Conservation (phyloP, 2,797 vertebrate genomes). For the Pseudomugil tenellus region DNA sequence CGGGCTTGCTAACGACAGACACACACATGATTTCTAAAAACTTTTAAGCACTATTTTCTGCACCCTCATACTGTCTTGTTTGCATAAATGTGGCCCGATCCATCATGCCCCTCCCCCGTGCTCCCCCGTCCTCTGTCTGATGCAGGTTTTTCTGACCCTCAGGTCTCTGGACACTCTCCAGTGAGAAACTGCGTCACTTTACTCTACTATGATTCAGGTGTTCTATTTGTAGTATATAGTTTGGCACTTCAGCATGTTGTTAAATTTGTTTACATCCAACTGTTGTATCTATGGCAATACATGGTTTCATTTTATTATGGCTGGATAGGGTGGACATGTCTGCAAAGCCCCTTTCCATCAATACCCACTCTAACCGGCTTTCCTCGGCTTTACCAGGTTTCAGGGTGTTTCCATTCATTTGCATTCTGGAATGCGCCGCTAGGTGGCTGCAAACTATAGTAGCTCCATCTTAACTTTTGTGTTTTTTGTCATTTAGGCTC, state of each 20-base stretch:
- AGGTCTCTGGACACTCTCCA: constrained; percentile 53
- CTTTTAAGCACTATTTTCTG: constrained; percentile 62
- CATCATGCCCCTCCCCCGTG: not conserved
- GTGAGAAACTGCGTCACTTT: constrained; percentile 61
- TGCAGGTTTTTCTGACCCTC: constrained; percentile 54
- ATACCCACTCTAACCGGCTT: too few species aligned
- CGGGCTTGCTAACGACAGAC: constrained; percentile 63
- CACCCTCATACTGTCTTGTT: constrained; percentile 51
- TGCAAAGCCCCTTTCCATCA: too few species aligned
- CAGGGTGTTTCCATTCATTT: too few species aligned
- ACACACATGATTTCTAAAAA: constrained; percentile 60
- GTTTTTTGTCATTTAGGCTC: too few species aligned
- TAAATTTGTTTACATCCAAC: constrained; percentile 24
- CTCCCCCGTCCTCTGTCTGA: not conserved
- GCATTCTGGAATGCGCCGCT: too few species aligned
- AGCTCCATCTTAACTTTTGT: too few species aligned
- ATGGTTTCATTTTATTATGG: not conserved
- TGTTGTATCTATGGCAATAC: constrained; percentile 2
- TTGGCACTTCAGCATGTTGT: constrained; percentile 35
- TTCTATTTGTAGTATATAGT: constrained; percentile 62
- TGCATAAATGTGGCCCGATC: constrained; percentile 18
- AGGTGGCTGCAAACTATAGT: too few species aligned
- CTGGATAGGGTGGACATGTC: not conserved
- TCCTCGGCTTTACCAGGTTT: too few species aligned
- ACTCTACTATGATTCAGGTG: constrained; percentile 48